These are phyloP conservation scores for Polyodon spathula DNA, from an alignment of 2,113 vertebrate genomes.

Conservation along the genomic window DNA sequence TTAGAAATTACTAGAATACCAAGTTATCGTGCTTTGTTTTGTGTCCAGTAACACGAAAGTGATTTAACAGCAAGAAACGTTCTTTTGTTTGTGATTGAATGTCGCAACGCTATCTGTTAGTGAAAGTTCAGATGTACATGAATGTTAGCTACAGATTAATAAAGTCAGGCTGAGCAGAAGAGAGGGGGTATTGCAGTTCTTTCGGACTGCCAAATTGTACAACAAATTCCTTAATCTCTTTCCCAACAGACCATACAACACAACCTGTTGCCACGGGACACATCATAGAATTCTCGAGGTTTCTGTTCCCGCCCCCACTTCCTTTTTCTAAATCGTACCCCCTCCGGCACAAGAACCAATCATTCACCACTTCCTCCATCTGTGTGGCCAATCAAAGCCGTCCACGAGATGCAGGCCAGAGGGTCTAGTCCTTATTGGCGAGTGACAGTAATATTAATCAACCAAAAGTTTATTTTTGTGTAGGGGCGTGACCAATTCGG, in stretches of 20 bases:
- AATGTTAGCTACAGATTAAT: no score
- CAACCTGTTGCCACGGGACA: not conserved
- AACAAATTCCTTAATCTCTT: no score
- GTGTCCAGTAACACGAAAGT: no score
- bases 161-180: no score
- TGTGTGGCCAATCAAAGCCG: conserved; percentile 46
- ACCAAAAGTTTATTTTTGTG: not conserved
- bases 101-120: no score
- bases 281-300: not conserved
- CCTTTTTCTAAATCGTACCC: conserved; percentile 9
- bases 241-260: not conserved
- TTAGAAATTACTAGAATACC: no score
- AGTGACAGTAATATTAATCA: conserved; percentile 18
- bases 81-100: no score
- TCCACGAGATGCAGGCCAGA: conserved; percentile 58
- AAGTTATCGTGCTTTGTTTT: no score
- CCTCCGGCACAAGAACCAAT: conserved; percentile 34
- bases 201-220: no score
- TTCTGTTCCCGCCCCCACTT: not conserved
- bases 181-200: no score
- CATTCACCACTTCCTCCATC: conserved; percentile 25
- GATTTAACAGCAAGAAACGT: no score
- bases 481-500: not conserved
- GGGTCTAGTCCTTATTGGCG: conserved; percentile 21
- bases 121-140: no score